Evolutionary conservation across 1,140 invertebrate species (phyloP).

Genomic region (Teleogryllus occipitalis): DNA sequence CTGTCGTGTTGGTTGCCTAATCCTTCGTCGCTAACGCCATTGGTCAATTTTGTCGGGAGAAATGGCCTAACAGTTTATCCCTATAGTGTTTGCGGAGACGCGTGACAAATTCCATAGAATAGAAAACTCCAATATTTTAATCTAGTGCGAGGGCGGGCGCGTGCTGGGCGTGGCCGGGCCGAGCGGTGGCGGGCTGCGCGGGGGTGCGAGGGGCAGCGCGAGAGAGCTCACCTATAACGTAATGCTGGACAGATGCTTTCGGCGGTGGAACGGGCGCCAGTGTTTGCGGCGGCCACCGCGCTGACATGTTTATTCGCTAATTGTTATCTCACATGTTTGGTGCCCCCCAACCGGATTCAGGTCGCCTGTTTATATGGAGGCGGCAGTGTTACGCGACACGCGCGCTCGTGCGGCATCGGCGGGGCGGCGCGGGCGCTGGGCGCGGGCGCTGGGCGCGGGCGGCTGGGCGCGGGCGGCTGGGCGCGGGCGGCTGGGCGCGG

Average conservation of each 20-base stretch:
- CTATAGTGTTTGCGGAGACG: not conserved
- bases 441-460: too few relatives aligned
- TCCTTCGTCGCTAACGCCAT: not conserved
- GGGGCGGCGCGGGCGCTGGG: too few relatives aligned
- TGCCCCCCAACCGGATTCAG: slow-evolving; percentile 2
- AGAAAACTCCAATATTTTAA: not conserved
- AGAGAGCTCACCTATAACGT: too few relatives aligned
- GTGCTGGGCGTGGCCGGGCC: not conserved
- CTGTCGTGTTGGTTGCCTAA: not conserved
- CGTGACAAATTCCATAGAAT: not conserved
- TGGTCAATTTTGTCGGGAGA: not conserved
- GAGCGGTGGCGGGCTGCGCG: too few relatives aligned
- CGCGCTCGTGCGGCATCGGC: not conserved
- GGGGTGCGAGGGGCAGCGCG: not conserved
- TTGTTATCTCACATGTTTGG: slow-evolving; percentile 4
- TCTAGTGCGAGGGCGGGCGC: not conserved
- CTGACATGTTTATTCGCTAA: slow-evolving; percentile 4
- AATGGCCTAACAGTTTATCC: not conserved
- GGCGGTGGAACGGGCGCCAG: not conserved
- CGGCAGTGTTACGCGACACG: not conserved
- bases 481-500: too few relatives aligned
- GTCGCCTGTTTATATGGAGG: not conserved
- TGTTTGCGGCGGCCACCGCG: not conserved
- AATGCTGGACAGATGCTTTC: not conserved
- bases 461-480: too few relatives aligned